A percentile compares a stretch with the other conserved stretches of the same genome.
Evolutionary conservation across 2,888 invertebrate species (phyloP).

Genomic region (Cephus pygmeus): DNA sequence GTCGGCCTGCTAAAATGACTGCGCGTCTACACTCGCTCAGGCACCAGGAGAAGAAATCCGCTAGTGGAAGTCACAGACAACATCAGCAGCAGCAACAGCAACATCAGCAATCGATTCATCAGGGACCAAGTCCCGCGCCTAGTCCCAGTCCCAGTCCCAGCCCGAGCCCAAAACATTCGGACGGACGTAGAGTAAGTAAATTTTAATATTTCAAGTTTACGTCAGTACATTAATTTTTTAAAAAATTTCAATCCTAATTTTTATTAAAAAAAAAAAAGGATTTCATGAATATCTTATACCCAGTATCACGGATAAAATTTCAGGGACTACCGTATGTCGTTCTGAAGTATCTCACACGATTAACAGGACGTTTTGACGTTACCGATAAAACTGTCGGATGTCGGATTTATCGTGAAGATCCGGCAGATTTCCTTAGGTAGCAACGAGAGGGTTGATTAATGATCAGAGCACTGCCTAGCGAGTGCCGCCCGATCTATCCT

Average conservation of each 20-base stretch:
- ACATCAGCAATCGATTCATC: conserved; percentile 35
- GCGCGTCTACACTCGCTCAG: conserved; percentile 64
- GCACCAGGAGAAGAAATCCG: conserved; percentile 61
- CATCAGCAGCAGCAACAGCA: conserved; percentile 39
- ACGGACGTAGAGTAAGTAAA: conserved; percentile 62
- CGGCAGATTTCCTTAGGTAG: neutral
- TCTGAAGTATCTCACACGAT: neutral
- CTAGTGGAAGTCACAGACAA: conserved; percentile 41
- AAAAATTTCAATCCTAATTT: neutral
- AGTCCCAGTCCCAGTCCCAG: conserved; percentile 59
- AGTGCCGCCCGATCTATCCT: neutral
- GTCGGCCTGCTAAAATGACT: conserved; percentile 63
- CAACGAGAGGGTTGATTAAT: neutral
- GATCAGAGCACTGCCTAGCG: neutral
- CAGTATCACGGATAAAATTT: neutral
- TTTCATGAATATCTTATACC: neutral
- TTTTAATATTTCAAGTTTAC: neutral
- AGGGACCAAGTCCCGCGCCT: conserved; percentile 53
- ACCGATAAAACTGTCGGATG: neutral
- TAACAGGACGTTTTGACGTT: neutral
- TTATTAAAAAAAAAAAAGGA: neutral
- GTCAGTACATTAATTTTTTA: neutral
- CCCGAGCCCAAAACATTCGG: conserved; percentile 62
- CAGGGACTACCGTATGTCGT: neutral
- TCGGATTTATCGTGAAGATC: neutral